Evolutionary conservation across 2,797 vertebrate genomes (phyloP).

Genomic region (Bucorvus abyssinicus): DNA sequence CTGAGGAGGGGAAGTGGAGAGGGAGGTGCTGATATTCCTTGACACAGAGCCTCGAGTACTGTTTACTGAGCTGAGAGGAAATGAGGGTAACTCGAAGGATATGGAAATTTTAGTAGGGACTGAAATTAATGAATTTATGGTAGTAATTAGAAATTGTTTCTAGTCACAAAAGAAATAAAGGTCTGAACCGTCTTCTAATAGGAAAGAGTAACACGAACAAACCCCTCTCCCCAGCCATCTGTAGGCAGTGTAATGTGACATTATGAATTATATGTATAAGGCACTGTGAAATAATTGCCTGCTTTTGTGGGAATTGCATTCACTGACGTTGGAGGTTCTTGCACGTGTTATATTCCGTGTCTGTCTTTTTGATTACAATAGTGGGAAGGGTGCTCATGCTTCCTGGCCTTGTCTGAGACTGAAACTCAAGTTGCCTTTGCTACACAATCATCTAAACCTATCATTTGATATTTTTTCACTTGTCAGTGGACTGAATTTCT

Average conservation of each 20-base stretch:
- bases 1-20: neutral
- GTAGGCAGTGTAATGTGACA: neutral
- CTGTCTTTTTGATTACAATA: neutral
- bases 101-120: neutral
- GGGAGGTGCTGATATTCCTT: neutral
- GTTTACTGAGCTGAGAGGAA: neutral
- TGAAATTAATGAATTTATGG: neutral
- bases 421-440: neutral
- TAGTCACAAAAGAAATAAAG: neutral
- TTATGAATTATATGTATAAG: neutral
- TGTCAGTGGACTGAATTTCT: neutral
- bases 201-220: neutral
- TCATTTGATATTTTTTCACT: neutral
- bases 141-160: neutral
- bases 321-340: slow-evolving; percentile 11
- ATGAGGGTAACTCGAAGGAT: neutral
- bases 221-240: neutral
- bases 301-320: slow-evolving; percentile 14
- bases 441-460: neutral
- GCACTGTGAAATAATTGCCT: neutral
- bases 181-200: neutral
- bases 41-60: neutral
- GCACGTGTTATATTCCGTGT: neutral
- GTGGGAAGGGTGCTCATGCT: neutral
- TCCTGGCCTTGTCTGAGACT: neutral